Evolutionary conservation across 2,888 invertebrate species (phyloP).

Genomic region (Margaritifera margaritifera): DNA sequence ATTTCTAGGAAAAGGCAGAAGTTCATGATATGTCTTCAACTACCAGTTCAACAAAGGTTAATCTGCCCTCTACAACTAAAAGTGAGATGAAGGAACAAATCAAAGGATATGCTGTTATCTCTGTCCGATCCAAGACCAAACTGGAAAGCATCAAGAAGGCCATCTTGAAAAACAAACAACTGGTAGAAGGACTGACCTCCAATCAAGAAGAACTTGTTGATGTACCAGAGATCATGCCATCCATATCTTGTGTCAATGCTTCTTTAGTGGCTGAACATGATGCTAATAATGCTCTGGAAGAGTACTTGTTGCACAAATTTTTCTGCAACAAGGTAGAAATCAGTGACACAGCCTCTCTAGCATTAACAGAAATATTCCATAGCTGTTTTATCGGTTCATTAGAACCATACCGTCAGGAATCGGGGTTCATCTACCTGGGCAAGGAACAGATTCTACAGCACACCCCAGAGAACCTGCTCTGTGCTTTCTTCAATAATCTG

Average conservation of each 20-base stretch:
- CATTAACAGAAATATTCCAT: conserved; percentile 70
- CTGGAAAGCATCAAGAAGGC: conserved; percentile 64
- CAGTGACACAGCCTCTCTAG: conserved; percentile 57
- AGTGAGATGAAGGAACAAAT: conserved; percentile 24
- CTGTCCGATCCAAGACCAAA: conserved; percentile 63
- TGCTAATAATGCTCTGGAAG: conserved; percentile 63
- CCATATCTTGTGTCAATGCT: conserved; percentile 61
- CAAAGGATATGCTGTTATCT: conserved; percentile 66
- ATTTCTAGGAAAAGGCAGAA: background rate
- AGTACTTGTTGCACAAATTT: conserved; percentile 62
- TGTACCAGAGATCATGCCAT: conserved; percentile 58
- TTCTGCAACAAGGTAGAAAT: conserved; percentile 48
- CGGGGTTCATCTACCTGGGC: conserved; percentile 68
- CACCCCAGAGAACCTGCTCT: conserved; percentile 65
- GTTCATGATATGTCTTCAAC: background rate
- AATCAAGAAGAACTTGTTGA: conserved; percentile 54
- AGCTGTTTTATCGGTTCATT: conserved; percentile 64
- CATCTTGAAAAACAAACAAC: conserved; percentile 53
- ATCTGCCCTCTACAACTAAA: conserved; percentile 1
- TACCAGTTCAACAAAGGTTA: background rate
- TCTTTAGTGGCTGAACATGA: conserved; percentile 57
- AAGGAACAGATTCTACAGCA: conserved; percentile 68
- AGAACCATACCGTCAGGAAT: conserved; percentile 48
- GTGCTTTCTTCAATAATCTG: conserved; percentile 62
- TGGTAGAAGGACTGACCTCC: conserved; percentile 49